Conservation (phyloP, 2,888 invertebrate species). For the Amiota mariae region DNA sequence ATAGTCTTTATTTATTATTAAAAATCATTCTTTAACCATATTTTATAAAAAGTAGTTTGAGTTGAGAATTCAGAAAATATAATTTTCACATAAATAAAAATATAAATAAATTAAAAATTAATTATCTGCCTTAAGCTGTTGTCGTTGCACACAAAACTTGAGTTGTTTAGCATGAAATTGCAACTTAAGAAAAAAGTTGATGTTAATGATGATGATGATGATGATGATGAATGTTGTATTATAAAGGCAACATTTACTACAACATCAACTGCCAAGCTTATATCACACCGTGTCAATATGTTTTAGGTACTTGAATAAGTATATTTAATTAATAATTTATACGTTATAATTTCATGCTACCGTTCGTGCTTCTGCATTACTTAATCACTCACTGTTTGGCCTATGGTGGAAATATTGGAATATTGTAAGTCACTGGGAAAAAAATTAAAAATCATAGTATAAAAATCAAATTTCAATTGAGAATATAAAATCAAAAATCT, state of each 20-base stretch:
- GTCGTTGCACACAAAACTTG: neutral
- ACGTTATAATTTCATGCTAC: constrained; percentile 37
- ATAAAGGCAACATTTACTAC: constrained; percentile 16
- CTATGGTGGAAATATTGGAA: neutral
- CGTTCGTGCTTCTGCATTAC: neutral
- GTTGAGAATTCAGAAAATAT: constrained; percentile 3
- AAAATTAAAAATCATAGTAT: no score
- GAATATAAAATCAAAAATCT: neutral
- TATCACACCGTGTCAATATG: no score
- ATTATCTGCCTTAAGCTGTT: constrained; percentile 36
- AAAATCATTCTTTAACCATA: constrained; percentile 37
- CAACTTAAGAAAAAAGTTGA: neutral
- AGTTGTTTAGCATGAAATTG: no score
- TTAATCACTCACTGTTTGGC: neutral
- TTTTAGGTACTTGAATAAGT: constrained; percentile 43
- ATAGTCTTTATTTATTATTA: no score
- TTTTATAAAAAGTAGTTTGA: constrained; percentile 47
- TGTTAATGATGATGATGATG: neutral
- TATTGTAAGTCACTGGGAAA: no score
- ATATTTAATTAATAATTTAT: constrained; percentile 59
- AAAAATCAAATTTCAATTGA: no score
- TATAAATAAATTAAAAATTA: constrained; percentile 35
- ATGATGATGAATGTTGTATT: neutral
- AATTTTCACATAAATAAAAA: constrained; percentile 12
- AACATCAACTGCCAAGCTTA: no score